phyloP scores from a whole-genome alignment of 1,140 invertebrate species.

The Dolichoris vasculosae region DNA sequence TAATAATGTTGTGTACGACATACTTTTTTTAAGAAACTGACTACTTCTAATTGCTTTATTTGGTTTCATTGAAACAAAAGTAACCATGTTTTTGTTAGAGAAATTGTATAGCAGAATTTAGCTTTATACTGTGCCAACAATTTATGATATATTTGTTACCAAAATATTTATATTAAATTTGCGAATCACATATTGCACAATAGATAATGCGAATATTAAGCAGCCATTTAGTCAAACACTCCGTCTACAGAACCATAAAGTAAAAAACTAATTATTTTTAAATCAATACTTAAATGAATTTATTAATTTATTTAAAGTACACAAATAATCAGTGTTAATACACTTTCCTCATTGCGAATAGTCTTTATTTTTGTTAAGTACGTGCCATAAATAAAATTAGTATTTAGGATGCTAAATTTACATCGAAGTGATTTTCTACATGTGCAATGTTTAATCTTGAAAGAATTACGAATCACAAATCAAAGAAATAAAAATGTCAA shows the following conservation, averaged over 20 bases:
- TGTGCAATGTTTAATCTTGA: slow-evolving; percentile 37
- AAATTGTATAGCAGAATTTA: background rate
- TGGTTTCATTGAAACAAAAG: slow-evolving; percentile 1
- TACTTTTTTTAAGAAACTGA: background rate
- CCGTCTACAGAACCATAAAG: background rate
- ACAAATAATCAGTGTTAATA: background rate
- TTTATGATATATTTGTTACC: background rate
- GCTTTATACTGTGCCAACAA: slow-evolving; percentile 41
- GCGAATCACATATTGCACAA: background rate
- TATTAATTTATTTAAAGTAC: background rate
- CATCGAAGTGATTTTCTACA: slow-evolving; percentile 58
- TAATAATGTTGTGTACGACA: slow-evolving; percentile 28
- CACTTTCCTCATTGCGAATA: slow-evolving; percentile 26
- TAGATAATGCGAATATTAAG: background rate
- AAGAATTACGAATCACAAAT: slow-evolving; percentile 1
- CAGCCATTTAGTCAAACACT: background rate
- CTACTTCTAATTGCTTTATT: slow-evolving; percentile 9
- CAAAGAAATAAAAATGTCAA: slow-evolving; percentile 46
- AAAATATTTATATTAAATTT: slow-evolving; percentile 7
- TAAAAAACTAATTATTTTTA: background rate
- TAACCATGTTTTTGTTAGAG: background rate
- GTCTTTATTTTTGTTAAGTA: background rate
- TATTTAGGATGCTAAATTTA: slow-evolving; percentile 51
- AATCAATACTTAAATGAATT: background rate
- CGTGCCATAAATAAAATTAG: slow-evolving; percentile 40